Percentiles rank a stretch among this genome's conserved stretches.
Conservation (phyloP, 2,888 invertebrate species). For the Drosophila prostipennis region DNA sequence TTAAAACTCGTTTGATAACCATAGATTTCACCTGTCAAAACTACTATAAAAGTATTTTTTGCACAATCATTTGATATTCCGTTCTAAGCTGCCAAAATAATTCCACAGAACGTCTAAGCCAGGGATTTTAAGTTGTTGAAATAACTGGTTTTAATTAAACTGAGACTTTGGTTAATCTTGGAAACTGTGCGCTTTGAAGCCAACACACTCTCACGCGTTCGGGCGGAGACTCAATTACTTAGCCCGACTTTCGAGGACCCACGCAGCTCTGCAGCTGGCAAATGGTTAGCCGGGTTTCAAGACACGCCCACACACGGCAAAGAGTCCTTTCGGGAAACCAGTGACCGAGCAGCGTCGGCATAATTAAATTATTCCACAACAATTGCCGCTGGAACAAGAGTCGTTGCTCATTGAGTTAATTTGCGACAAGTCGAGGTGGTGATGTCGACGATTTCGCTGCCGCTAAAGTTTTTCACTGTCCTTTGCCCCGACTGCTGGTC, state of each 20-base stretch:
- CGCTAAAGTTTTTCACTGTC: slow-evolving; percentile 35
- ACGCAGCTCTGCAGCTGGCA: slow-evolving; percentile 9
- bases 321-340: slow-evolving; percentile 21
- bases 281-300: slow-evolving; percentile 18
- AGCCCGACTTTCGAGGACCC: slow-evolving; percentile 20
- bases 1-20: not conserved
- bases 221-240: slow-evolving; percentile 26
- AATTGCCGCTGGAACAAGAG: slow-evolving; percentile 52
- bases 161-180: slow-evolving; percentile 16
- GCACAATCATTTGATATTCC: too few relatives aligned
- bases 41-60: too few relatives aligned
- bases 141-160: slow-evolving; percentile 28
- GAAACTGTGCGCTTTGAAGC: slow-evolving; percentile 27
- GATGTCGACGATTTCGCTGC: slow-evolving; percentile 52
- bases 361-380: slow-evolving; percentile 73
- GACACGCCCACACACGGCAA: slow-evolving; percentile 16
- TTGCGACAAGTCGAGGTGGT: slow-evolving; percentile 64
- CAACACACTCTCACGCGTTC: slow-evolving; percentile 11
- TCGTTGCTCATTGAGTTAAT: slow-evolving; percentile 71
- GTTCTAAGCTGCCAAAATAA: too few relatives aligned
- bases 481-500: slow-evolving; percentile 31
- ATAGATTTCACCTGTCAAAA: too few relatives aligned
- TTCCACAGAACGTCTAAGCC: not conserved
- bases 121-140: not conserved
- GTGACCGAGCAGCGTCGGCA: slow-evolving; percentile 29